Evolutionary conservation across 2,888 invertebrate genomes (phyloP), one percentile per base, ranked within the genome.

Genomic region (Stomorhina lunata): DNA sequence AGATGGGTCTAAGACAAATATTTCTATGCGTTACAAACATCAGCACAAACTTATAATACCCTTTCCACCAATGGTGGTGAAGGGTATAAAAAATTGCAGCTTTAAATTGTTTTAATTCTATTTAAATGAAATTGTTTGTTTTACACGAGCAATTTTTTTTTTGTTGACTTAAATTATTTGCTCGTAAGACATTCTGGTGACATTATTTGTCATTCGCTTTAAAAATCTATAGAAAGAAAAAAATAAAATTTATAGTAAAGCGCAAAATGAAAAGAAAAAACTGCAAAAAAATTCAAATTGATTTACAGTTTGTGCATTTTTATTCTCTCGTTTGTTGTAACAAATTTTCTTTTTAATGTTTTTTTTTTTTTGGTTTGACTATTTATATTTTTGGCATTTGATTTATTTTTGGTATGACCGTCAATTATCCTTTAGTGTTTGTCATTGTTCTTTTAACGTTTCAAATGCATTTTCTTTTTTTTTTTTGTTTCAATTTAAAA

Each of bases 351-450:
- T n/a, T n/a, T n/a, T n/a, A n/a, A n/a, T n/a, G 43, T 80, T 77
- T 79, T 76, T 76, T 77, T 83, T 29, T 48, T 7, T 29, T 22
- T 6, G 53, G 61, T 45, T 53, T 34, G 7, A 29, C 3, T 59
- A 15, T 50, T 45, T 50, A 34, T 34, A 40, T 59, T 34, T 59
- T 48, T 75, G 75, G 65, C 78, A 75, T 79, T 76, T 76, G 66
- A 66, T 61, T 71, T 79, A 75, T 79, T 75, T 87, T 88, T 87
- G 85, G 84, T 85, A 88, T 88, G 88, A 89, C 88, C 88, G 86
- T 86, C 88, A 89, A 88, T 89, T 89, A 88, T 89, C 89, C 89
- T 89, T 89, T 89, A 82, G 75, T 75, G 59, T 50, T 71, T 68
- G 50, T 59, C 57, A 65, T 65, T 82, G 61, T 43, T 25, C 32